Evolutionary conservation across 1,140 invertebrate genomes (phyloP).

Genomic region (Drosophila elegans): DNA sequence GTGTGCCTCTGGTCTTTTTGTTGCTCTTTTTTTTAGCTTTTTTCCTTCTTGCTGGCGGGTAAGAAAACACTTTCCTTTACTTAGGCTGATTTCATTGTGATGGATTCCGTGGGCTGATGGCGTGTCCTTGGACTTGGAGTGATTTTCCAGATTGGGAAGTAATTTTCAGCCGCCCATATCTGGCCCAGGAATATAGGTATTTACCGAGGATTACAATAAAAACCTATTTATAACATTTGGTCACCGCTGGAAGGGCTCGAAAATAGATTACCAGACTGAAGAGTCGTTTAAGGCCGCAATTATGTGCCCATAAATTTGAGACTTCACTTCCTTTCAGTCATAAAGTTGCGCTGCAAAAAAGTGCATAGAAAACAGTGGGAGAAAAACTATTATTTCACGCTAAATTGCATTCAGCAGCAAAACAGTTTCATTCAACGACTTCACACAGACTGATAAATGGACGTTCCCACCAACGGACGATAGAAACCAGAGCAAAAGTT

Average conservation of each 20-base stretch:
- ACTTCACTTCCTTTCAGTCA: constrained; percentile 4
- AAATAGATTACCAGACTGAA: background rate
- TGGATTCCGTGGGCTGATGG: constrained; percentile 63
- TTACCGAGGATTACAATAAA: too few relatives aligned
- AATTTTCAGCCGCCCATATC: constrained; percentile 15
- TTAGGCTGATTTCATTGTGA: constrained; percentile 76
- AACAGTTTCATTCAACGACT: constrained; percentile 67
- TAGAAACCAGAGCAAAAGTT: constrained; percentile 22
- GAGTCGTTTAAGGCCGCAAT: constrained; percentile 10
- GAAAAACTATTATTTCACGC: constrained; percentile 59
- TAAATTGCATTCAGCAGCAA: constrained; percentile 67
- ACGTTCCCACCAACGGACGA: constrained; percentile 15
- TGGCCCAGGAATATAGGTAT: background rate
- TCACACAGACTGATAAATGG: constrained; percentile 72
- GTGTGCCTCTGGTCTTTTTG: constrained; percentile 42
- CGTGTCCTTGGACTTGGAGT: constrained; percentile 5
- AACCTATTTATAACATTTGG: too few relatives aligned
- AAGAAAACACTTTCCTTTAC: constrained; percentile 62
- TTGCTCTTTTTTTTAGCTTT: constrained; percentile 19
- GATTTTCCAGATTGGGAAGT: constrained; percentile 17
- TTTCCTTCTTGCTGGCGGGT: constrained; percentile 8
- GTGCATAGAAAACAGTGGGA: constrained; percentile 25
- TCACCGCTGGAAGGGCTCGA: too few relatives aligned
- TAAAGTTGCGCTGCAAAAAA: constrained; percentile 22
- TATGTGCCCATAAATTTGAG: constrained; percentile 32